A percentile compares a stretch with the other conserved stretches of the same genome.
These are phyloP conservation scores for Adrianichthys oophorus DNA, from an alignment of 2,797 vertebrate genomes.

Conservation along the genomic window DNA sequence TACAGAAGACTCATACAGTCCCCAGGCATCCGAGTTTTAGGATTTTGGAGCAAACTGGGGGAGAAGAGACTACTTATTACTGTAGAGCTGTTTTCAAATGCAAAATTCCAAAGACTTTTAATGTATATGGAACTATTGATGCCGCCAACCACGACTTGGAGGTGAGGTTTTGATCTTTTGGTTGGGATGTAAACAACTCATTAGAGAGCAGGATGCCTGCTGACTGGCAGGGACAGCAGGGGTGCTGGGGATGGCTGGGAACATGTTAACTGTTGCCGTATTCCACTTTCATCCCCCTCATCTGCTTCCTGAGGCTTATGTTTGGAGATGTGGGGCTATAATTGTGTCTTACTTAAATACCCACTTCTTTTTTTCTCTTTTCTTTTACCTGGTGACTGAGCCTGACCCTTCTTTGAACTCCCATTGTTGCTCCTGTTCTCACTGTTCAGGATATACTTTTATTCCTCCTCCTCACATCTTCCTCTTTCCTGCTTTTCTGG, in stretches of 20 bases:
- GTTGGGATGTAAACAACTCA: constrained; percentile 76
- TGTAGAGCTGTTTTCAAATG: constrained; percentile 47
- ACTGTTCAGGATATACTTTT: constrained; percentile 43
- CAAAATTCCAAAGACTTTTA: constrained; percentile 30
- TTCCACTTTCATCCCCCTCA: constrained; percentile 55
- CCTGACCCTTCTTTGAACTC: constrained; percentile 64
- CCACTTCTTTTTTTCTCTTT: constrained; percentile 8
- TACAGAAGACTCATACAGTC: constrained; percentile 78
- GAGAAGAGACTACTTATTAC: constrained; percentile 30
- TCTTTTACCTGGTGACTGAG: constrained; percentile 52
- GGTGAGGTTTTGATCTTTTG: constrained; percentile 67
- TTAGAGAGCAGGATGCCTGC: constrained; percentile 62
- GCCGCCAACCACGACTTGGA: constrained; percentile 51
- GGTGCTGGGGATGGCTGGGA: constrained; percentile 51
- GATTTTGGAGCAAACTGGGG: constrained; percentile 52
- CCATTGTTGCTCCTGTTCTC: constrained; percentile 38
- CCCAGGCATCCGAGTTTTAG: constrained; percentile 51
- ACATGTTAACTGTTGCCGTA: constrained; percentile 48
- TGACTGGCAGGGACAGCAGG: constrained; percentile 70
- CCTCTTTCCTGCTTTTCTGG: constrained; percentile 28
- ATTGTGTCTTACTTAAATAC: constrained; percentile 42
- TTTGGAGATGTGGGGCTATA: constrained; percentile 41
- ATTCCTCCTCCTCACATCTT: constrained; percentile 51
- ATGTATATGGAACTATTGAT: constrained; percentile 54
- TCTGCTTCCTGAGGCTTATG: constrained; percentile 49